These are phyloP conservation scores for Lasioglossum lativentre DNA, from an alignment of 2,888 invertebrate species.

Conservation along the genomic window DNA sequence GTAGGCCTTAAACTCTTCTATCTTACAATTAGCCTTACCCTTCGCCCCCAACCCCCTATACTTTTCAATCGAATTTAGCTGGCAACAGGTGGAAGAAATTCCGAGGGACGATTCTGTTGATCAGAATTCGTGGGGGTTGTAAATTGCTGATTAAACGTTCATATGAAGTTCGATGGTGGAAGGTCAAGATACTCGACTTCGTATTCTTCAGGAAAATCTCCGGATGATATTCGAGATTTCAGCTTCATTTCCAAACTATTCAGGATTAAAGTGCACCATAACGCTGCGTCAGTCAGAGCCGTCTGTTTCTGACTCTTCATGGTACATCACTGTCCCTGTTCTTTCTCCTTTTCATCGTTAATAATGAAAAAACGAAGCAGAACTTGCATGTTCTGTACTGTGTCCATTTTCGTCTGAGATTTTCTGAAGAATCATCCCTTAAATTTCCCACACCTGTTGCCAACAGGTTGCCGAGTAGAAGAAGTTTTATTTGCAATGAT, in stretches of 20 bases:
- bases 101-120: neutral
- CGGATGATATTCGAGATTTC: neutral
- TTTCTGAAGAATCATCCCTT: neutral
- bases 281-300: neutral
- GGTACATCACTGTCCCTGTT: slow-evolving; percentile 1
- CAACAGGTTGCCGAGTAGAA: neutral
- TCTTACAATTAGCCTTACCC: neutral
- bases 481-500: too few relatives aligned
- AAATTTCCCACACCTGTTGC: neutral
- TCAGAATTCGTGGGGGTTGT: too few relatives aligned
- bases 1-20: neutral
- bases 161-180: too few relatives aligned
- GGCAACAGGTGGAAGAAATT: neutral
- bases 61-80: neutral
- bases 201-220: neutral
- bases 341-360: neutral
- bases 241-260: too few relatives aligned
- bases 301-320: neutral
- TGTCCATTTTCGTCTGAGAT: neutral
- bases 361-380: neutral
- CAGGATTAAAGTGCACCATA: neutral
- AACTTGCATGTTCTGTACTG: neutral
- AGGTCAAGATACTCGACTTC: too few relatives aligned
- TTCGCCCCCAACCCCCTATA: neutral
- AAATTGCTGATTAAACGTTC: too few relatives aligned